A percentile compares a stretch with the other conserved stretches of the same genome.
Conservation (phyloP, 2,888 invertebrate species). For the Mesochorus sp. region DNA sequence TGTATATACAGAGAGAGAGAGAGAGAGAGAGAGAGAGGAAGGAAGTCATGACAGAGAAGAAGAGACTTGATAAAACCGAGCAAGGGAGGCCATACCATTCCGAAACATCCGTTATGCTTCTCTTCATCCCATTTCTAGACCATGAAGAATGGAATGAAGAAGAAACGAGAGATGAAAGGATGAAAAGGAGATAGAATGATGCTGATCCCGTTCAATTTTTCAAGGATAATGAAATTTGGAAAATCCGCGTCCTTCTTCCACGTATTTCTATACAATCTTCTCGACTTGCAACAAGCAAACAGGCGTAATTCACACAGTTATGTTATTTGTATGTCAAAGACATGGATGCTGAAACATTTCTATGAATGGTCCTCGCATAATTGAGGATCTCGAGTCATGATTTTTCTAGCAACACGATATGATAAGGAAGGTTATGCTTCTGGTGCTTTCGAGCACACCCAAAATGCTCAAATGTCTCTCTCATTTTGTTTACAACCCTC, state of each 20-base stretch:
- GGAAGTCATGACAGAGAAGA: constrained; percentile 10
- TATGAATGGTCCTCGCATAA: constrained; percentile 19
- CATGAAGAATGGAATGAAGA: constrained; percentile 20
- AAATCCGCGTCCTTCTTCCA: neutral
- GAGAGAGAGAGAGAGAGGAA: constrained; percentile 11
- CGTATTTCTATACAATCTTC: too few relatives aligned
- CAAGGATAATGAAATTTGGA: constrained; percentile 51
- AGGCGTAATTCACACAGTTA: too few relatives aligned
- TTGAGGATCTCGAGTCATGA: constrained; percentile 33
- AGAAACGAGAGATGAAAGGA: neutral
- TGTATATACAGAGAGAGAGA: constrained; percentile 6
- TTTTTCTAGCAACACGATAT: constrained; percentile 31
- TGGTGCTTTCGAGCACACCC: constrained; percentile 14
- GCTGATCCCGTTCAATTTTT: constrained; percentile 41
- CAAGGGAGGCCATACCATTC: constrained; percentile 23
- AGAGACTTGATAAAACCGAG: constrained; percentile 51
- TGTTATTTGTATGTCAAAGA: too few relatives aligned
- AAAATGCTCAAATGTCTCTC: constrained; percentile 25
- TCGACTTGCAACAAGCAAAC: too few relatives aligned
- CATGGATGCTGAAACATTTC: neutral
- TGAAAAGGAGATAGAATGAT: constrained; percentile 14
- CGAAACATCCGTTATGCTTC: constrained; percentile 53
- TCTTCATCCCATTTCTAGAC: constrained; percentile 34
- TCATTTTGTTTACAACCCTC: constrained; percentile 1
- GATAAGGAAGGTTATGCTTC: constrained; percentile 32